A percentile compares a stretch with the other conserved stretches of the same genome.
Conservation (phyloP, 2,888 invertebrate species). For the Torymus aiolomorphi region DNA sequence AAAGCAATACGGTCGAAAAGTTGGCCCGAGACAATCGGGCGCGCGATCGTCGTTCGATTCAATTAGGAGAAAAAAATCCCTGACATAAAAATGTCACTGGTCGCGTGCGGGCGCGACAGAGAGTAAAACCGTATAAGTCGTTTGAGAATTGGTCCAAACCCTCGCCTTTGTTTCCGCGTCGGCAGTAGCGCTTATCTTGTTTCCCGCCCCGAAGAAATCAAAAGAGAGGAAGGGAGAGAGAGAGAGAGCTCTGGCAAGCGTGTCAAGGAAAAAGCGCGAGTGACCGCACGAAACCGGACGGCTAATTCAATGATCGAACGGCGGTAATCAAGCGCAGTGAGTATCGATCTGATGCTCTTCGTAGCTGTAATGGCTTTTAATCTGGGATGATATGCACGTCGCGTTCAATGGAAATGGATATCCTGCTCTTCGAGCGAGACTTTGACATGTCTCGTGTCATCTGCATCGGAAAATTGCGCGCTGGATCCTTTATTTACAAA, state of each 20-base stretch:
- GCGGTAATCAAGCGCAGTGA: no score
- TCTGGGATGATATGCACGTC: no score
- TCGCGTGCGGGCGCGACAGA: not conserved
- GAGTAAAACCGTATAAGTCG: not conserved
- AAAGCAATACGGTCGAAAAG: not conserved
- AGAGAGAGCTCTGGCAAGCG: slow-evolving; percentile 7
- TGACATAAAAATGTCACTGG: slow-evolving; percentile 51
- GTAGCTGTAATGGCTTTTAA: no score
- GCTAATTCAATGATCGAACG: no score
- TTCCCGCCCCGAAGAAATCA: slow-evolving; percentile 8
- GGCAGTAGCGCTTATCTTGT: not conserved
- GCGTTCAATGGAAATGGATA: no score
- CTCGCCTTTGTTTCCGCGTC: slow-evolving; percentile 18
- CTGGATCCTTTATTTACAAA: no score
- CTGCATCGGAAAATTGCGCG: no score
- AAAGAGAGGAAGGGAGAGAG: not conserved
- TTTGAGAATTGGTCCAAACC: slow-evolving; percentile 34
- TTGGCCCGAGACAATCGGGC: not conserved
- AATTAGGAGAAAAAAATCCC: slow-evolving; percentile 48
- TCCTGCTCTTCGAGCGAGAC: no score
- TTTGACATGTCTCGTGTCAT: no score
- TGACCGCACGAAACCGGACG: not conserved
- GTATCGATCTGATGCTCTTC: no score
- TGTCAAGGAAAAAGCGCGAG: slow-evolving; percentile 45
- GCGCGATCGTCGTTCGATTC: slow-evolving; percentile 22